phyloP scores from a whole-genome alignment of 2,888 invertebrate species.

The Phasia obesa region DNA sequence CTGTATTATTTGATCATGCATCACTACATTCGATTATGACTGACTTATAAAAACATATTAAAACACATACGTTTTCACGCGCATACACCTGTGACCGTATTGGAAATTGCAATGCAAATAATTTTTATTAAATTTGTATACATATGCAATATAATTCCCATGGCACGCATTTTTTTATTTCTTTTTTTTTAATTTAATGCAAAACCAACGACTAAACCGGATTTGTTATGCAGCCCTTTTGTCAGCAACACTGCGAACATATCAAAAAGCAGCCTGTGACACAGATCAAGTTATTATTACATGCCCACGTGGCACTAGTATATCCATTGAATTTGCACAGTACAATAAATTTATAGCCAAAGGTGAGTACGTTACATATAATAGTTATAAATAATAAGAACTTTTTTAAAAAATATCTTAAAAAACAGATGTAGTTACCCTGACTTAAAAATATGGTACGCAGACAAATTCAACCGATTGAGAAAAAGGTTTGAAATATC shows the following conservation, averaged over 20 bases:
- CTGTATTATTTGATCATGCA: slow-evolving; percentile 34
- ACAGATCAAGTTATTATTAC: slow-evolving; percentile 92
- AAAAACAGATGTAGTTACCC: too few relatives aligned
- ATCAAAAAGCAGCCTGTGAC: slow-evolving; percentile 96
- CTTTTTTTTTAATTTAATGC: slow-evolving; percentile 40
- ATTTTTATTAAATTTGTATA: slow-evolving; percentile 10
- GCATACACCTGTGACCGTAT: slow-evolving; percentile 39
- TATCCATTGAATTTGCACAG: slow-evolving; percentile 94
- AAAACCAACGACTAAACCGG: slow-evolving; percentile 33
- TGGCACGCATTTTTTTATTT: background rate
- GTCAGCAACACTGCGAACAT: slow-evolving; percentile 94
- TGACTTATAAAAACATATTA: slow-evolving; percentile 10
- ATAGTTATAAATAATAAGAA: background rate
- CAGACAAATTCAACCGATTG: too few relatives aligned
- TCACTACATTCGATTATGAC: slow-evolving; percentile 47
- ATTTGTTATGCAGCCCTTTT: slow-evolving; percentile 87
- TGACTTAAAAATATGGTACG: too few relatives aligned
- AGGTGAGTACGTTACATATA: slow-evolving; percentile 76
- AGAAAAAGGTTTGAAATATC: too few relatives aligned
- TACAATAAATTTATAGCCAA: slow-evolving; percentile 84
- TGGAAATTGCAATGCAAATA: slow-evolving; percentile 51
- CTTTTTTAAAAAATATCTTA: background rate
- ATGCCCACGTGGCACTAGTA: slow-evolving; percentile 96
- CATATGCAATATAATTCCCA: background rate
- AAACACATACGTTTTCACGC: background rate